phyloP scores from a whole-genome alignment of 2,113 vertebrate genomes.

The Herpetotheres cachinnans region DNA sequence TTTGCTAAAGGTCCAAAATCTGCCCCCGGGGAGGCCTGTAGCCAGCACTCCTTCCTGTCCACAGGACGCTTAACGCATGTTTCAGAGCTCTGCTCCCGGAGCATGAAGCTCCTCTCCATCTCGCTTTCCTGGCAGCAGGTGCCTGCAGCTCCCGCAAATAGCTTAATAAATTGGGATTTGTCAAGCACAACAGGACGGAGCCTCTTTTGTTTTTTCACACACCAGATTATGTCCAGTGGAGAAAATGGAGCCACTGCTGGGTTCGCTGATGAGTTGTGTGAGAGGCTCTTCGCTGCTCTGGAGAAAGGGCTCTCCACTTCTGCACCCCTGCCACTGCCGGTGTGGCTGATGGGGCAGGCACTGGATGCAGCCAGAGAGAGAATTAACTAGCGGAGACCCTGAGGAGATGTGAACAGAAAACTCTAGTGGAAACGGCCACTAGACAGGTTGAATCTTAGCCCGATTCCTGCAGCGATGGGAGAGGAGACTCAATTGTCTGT shows the following conservation, averaged over 20 bases:
- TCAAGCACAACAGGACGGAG: background rate
- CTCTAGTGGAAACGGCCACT: background rate
- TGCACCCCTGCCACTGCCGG: background rate
- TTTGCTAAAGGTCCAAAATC: too few relatives aligned
- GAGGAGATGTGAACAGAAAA: background rate
- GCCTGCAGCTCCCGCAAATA: background rate
- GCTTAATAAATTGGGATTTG: background rate
- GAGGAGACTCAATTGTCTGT: background rate
- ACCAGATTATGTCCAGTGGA: background rate
- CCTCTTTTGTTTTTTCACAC: background rate
- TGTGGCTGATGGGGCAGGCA: background rate
- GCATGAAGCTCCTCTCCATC: background rate
- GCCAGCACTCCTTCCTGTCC: background rate
- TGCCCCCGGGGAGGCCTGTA: background rate
- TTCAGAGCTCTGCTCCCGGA: background rate
- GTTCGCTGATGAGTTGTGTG: background rate
- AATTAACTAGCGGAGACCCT: background rate
- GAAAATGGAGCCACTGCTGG: background rate
- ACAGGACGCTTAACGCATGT: rapidly evolving
- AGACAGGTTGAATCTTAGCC: background rate
- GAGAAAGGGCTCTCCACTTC: background rate
- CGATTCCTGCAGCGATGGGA: rapidly evolving
- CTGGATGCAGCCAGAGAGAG: background rate
- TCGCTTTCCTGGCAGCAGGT: background rate
- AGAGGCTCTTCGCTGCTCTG: background rate